Conservation (phyloP, 2,113 vertebrate species). For the Sterrhoptilus dennistouni region DNA sequence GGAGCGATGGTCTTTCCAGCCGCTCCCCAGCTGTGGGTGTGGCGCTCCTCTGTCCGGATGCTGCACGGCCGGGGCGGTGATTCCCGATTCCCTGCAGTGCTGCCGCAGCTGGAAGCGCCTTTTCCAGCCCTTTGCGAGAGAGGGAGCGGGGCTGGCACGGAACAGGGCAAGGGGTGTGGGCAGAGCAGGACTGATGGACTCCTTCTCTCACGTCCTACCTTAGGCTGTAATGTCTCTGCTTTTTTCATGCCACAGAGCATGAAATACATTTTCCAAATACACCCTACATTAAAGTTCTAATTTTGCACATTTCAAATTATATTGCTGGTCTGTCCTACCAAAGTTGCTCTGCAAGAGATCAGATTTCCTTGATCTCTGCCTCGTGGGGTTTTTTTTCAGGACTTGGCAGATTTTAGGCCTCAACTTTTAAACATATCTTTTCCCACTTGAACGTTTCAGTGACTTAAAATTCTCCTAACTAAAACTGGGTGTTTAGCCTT, state of each 20-base stretch:
- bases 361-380: neutral
- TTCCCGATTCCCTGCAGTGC: too few relatives aligned
- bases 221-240: neutral
- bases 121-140: neutral
- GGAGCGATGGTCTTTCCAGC: neutral
- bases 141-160: neutral
- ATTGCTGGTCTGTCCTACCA: neutral
- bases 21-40: rapidly evolving
- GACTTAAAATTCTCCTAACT: neutral
- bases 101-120: neutral
- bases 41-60: neutral
- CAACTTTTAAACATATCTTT: neutral
- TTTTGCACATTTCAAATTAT: neutral
- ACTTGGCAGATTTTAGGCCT: neutral
- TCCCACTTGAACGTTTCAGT: neutral
- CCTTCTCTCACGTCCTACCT: neutral
- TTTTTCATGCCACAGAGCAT: neutral
- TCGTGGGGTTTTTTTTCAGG: neutral
- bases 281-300: neutral
- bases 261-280: neutral
- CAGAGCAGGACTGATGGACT: neutral
- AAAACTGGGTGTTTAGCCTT: neutral
- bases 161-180: too few relatives aligned
- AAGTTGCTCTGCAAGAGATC: neutral
- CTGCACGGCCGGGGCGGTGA: rapidly evolving